Conservation (phyloP, 1,140 invertebrate species). For the Bilobella aurantiaca region DNA sequence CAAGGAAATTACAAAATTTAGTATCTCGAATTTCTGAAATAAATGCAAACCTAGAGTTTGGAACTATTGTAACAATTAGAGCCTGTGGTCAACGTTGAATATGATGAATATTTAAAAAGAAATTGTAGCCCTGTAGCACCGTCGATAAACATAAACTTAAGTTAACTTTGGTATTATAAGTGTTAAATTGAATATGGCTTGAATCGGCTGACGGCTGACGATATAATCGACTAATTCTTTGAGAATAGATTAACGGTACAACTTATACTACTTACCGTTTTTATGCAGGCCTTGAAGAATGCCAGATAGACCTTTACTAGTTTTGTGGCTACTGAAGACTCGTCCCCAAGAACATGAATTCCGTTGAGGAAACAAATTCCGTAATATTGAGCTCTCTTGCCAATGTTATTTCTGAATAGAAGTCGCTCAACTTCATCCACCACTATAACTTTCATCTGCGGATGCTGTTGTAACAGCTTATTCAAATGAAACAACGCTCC, state of each 20-base stretch:
- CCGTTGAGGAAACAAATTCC: slow-evolving; percentile 82
- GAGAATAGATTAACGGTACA: too few species aligned
- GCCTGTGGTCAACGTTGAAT: too few species aligned
- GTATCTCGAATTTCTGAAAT: too few species aligned
- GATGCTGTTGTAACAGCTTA: slow-evolving; percentile 71
- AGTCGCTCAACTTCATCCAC: slow-evolving; percentile 78
- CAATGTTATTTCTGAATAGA: slow-evolving; percentile 72
- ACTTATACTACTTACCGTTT: slow-evolving; percentile 49
- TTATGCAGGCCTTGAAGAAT: slow-evolving; percentile 85
- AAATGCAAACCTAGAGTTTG: too few species aligned
- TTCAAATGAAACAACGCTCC: slow-evolving; percentile 77
- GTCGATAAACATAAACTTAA: too few species aligned
- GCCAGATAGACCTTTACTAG: slow-evolving; percentile 87
- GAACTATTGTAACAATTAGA: too few species aligned
- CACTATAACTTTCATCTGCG: slow-evolving; percentile 83
- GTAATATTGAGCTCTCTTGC: slow-evolving; percentile 79
- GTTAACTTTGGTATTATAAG: too few species aligned
- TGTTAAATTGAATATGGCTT: too few species aligned
- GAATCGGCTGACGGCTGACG: too few species aligned
- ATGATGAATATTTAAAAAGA: too few species aligned
- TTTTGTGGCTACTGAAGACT: slow-evolving; percentile 63
- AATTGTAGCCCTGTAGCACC: too few species aligned
- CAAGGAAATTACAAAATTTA: neutral
- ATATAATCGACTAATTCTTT: neutral
- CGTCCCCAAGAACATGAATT: slow-evolving; percentile 58